Evolutionary conservation across 2,797 vertebrate species (phyloP), one percentile per base, ranked within the genome.

Genomic region (Mus spretus): DNA sequence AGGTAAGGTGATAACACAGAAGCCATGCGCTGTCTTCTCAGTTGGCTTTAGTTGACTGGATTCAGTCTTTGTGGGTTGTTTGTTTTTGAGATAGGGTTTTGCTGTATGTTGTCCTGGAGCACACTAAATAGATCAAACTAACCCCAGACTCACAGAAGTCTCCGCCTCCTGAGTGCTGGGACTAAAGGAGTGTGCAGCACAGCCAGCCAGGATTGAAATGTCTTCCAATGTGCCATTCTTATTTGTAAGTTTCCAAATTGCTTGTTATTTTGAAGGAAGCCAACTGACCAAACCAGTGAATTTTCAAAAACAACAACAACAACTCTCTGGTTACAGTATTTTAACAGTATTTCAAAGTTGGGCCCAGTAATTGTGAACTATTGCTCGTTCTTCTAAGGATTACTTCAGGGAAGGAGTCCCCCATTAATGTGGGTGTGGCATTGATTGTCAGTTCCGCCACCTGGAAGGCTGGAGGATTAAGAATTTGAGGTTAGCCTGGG

Each of bases 1-100:
- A 99, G 99, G 99, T 99, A 99, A 97, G 98, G 44, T 53, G 75
- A 1, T 44, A 15, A 7, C 37, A 3, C 47, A 28, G 26, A 75
- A 53, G n/a, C 34, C 31, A 74, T 40, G 37, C 31, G 1, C 31
- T 85, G 19, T 72, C 50, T 77, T 44, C 26, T 84, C 57, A 88
- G 17, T 24, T 90, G 19, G 79, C 79, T 59, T 70, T 65, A 14
- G 7, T 65, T 55, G 57, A 85, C 17, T 90, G 20, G 22, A 75
- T 67, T 95, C 86, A 40, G 82, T 31, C 81, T 63, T 61, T 31
- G 81, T 63, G 81, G 61, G 63, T 34, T 63, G n/a, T 59, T 40
- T 28, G 28, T 9, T 86, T 67, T 50, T 50, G 82, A 67, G 6
- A 12, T n/a, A 17, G 47, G 31, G 34, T 14, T 67, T 86, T 34